Evolutionary conservation across 2,797 vertebrate species (phyloP).

Genomic region (Aplochiton taeniatus): DNA sequence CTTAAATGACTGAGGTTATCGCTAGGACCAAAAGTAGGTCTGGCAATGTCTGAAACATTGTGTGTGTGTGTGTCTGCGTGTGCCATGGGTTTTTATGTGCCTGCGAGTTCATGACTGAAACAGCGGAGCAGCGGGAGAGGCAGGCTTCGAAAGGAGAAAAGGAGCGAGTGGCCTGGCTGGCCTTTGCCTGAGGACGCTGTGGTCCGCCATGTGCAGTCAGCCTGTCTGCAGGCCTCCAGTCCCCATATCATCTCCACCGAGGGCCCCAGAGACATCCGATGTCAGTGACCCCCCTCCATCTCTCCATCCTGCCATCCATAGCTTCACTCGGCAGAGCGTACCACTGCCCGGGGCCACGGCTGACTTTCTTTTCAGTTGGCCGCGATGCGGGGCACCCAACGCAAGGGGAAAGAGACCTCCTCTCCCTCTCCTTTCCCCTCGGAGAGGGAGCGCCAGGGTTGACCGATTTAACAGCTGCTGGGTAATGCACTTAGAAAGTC

Average conservation of each 20-base stretch:
- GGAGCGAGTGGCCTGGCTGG: conserved; percentile 57
- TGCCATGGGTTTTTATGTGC: not conserved
- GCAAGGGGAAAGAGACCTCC: conserved; percentile 19
- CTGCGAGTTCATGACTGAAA: no score
- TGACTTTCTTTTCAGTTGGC: conserved; percentile 81
- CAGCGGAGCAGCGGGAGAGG: no score
- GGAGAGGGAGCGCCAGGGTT: conserved; percentile 58
- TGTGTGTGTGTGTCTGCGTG: conserved; percentile 26
- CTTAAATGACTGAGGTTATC: conserved; percentile 53
- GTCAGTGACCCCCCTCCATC: conserved; percentile 53
- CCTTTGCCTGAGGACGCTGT: conserved; percentile 72
- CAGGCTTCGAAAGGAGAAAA: conserved; percentile 18
- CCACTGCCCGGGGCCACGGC: conserved; percentile 63
- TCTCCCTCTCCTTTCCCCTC: not conserved
- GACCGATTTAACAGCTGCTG: conserved; percentile 79
- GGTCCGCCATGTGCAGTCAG: conserved; percentile 65
- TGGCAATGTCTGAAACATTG: conserved; percentile 23
- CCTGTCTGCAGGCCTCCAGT: conserved; percentile 56
- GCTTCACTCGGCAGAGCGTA: conserved; percentile 43
- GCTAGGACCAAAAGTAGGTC: conserved; percentile 52
- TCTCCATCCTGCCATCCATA: conserved; percentile 38
- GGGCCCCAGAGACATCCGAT: conserved; percentile 34
- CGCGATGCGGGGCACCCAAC: conserved; percentile 60
- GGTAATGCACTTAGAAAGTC: conserved; percentile 76
- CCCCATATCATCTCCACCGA: conserved; percentile 61